Evolutionary conservation across 2,797 vertebrate genomes (phyloP), one percentile per base, ranked within the genome.

Genomic region (Sebastes umbrosus): DNA sequence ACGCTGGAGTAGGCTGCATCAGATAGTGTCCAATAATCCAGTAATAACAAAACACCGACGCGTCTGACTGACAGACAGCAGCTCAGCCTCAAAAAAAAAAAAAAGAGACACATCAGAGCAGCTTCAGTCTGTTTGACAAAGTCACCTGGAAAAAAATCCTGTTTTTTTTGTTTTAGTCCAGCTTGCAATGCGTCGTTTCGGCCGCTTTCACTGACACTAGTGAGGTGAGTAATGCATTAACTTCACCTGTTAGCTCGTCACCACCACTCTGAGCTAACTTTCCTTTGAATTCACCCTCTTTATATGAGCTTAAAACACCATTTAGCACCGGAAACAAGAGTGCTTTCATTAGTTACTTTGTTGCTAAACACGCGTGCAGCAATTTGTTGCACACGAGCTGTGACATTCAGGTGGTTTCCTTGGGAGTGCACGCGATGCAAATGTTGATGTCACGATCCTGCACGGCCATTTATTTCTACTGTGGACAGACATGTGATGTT

Each of bases 171-270:
- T 20, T 54, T 73, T 1, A 62, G 59, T 71, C 54, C 6, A 13
- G 36, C 43, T 50, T 71, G 69, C 8, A 32, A 88, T 90, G 91
- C 34, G 8, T 69, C 13, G 16, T 79, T 67, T 68, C 6, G 50
- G 54, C 60, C 43, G 73, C 71, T 22, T 77, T 69, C 69, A 67
- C 75, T 89, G 83, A 84, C 86, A 24, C 22, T 3, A n/a, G 75
- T 25, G 77, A 77, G 92, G 93, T 94, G 84, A 92, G 93, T 90
- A 52, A 34, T 2, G 8, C 36, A 14, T 8, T 1, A 79, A 83
- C 73, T 81, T 80, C 13, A 20, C 34, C 22, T 2, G 24, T 22
- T 29, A 20, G 29, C 34, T 3, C 25, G 14, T 27, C 8, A 5
- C 34, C 4, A 1, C n/a, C 32, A 63, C 57, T 73, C 31, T 25